Percentiles rank a stretch among this genome's conserved stretches.
These are phyloP conservation scores for Rotaria sp. DNA, from an alignment of 2,888 invertebrate genomes.

Conservation along the genomic window DNA sequence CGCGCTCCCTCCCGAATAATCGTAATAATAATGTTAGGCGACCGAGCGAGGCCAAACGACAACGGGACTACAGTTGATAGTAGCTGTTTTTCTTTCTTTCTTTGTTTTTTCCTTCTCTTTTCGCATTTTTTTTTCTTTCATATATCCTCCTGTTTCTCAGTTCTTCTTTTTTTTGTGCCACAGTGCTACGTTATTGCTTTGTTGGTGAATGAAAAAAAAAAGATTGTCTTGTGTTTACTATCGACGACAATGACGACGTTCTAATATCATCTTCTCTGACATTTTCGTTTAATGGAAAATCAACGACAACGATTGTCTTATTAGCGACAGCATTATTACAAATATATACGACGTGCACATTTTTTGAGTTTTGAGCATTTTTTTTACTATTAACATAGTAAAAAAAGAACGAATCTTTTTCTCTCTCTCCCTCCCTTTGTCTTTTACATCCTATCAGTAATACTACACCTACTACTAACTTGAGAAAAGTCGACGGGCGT, in stretches of 20 bases:
- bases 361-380: background rate
- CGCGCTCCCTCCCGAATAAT: slow-evolving; percentile 4
- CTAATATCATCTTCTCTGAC: background rate
- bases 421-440: background rate
- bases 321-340: background rate
- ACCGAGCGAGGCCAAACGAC: slow-evolving; percentile 18
- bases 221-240: background rate
- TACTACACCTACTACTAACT: background rate
- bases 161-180: background rate
- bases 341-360: background rate
- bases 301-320: background rate
- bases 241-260: background rate
- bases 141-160: background rate
- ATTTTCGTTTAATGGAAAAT: slow-evolving; percentile 1
- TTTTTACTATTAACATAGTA: background rate
- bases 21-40: slow-evolving; percentile 8
- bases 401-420: background rate
- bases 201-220: background rate
- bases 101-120: background rate
- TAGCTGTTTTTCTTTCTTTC: slow-evolving; percentile 19
- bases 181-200: background rate
- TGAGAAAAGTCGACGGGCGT: slow-evolving; percentile 14
- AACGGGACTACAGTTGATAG: background rate
- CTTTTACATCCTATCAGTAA: background rate
- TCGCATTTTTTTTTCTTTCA: background rate